Percentiles rank a stretch among this genome's conserved stretches.
These are phyloP conservation scores for Marronus borbonicus DNA, from an alignment of 2,888 invertebrate genomes.

Conservation along the genomic window DNA sequence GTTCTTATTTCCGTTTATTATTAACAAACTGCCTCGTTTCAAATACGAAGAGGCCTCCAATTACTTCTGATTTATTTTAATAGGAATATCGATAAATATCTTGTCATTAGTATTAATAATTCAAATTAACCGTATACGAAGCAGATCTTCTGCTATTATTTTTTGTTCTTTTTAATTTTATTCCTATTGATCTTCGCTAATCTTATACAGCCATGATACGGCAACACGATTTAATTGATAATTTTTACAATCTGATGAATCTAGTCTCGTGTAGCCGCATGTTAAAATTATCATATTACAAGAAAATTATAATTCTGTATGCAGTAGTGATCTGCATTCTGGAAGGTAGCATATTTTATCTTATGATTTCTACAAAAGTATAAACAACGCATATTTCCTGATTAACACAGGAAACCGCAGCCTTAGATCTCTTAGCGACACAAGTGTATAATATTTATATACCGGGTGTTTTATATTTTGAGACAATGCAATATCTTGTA, in stretches of 20 bases:
- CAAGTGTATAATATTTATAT: no score
- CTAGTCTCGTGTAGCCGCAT: not conserved
- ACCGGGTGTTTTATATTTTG: no score
- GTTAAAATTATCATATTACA: not conserved
- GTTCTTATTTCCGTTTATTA: constrained; percentile 32
- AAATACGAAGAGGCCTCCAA: constrained; percentile 25
- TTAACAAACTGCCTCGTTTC: constrained; percentile 16
- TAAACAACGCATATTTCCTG: no score
- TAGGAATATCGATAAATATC: constrained; percentile 39
- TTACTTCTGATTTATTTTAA: constrained; percentile 41
- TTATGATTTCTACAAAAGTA: no score
- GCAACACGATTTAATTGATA: not conserved
- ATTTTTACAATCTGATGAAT: not conserved
- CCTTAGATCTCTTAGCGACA: no score
- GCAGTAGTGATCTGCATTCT: not conserved
- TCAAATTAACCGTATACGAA: constrained; percentile 22
- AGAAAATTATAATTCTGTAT: not conserved
- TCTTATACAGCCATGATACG: not conserved
- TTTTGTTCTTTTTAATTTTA: not conserved
- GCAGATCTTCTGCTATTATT: constrained; percentile 1
- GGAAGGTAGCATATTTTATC: no score
- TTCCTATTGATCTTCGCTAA: constrained; percentile 3
- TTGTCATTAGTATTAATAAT: constrained; percentile 40
- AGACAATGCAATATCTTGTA: no score
- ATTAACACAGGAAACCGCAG: no score